Percentiles rank a stretch among this genome's conserved stretches.
Evolutionary conservation across 2,113 vertebrate species (phyloP).

Genomic region (Actenoides hombroni): DNA sequence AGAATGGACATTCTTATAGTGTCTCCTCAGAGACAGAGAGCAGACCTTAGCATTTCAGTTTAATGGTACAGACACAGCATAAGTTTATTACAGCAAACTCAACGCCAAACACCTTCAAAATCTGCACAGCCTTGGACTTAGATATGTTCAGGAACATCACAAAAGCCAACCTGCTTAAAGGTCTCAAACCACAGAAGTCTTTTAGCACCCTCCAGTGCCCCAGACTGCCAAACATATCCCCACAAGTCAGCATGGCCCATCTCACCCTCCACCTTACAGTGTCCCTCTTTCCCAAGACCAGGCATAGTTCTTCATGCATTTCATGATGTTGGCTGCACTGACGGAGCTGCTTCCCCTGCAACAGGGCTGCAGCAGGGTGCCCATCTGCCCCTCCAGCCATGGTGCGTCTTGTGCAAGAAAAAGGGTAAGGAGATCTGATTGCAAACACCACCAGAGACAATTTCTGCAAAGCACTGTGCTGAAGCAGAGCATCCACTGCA

Average conservation of each 20-base stretch:
- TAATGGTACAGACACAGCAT: not conserved
- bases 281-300: not conserved
- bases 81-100: not conserved
- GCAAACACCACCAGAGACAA: not conserved
- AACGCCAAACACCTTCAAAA: not conserved
- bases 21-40: not conserved
- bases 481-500: not conserved
- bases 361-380: too few species aligned
- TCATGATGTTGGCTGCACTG: not conserved
- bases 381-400: not conserved
- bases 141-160: not conserved
- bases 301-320: not conserved
- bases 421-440: not conserved
- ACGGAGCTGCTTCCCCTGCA: not conserved
- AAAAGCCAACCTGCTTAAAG: not conserved
- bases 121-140: not conserved
- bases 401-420: not conserved
- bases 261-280: not conserved
- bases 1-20: not conserved
- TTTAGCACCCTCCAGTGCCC: not conserved
- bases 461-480: not conserved
- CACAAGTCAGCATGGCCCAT: not conserved
- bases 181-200: not conserved
- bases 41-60: not conserved
- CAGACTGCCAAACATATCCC: not conserved